Percentiles rank a stretch among this genome's conserved stretches.
phyloP scores from a whole-genome alignment of 1,140 invertebrate species.

The Samia ricini region DNA sequence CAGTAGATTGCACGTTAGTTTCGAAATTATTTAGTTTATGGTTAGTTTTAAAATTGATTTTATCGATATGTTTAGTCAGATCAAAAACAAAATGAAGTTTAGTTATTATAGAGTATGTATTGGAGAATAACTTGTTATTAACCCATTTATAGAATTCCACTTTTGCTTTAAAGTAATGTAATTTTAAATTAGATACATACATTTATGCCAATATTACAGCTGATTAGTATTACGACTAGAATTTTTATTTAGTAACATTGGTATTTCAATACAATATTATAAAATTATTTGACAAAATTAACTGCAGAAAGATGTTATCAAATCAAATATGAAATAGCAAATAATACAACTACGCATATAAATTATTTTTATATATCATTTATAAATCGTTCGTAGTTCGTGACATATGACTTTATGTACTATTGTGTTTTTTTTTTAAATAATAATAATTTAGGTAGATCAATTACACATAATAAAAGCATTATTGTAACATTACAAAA shows the following conservation, averaged over 20 bases:
- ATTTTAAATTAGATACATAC: slow-evolving; percentile 3
- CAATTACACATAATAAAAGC: background rate
- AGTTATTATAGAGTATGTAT: slow-evolving; percentile 11
- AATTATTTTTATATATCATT: background rate
- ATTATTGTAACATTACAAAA: background rate
- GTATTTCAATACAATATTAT: background rate
- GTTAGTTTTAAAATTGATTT: slow-evolving; percentile 53
- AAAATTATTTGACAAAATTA: background rate
- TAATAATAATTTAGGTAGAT: background rate
- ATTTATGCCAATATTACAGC: background rate
- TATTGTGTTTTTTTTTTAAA: background rate
- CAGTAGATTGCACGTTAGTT: slow-evolving; percentile 73
- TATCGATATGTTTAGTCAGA: slow-evolving; percentile 34
- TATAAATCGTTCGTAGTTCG: slow-evolving; percentile 2
- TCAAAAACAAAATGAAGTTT: slow-evolving; percentile 6
- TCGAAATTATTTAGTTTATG: slow-evolving; percentile 70
- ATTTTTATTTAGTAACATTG: background rate
- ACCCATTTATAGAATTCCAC: slow-evolving; percentile 17
- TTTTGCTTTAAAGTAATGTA: slow-evolving; percentile 18
- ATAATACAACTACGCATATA: background rate
- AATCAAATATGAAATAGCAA: background rate
- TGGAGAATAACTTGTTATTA: slow-evolving; percentile 16
- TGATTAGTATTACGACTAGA: background rate
- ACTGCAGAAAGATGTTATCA: background rate
- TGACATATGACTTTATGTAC: background rate